Evolutionary conservation across 2,888 invertebrate species (phyloP).

Genomic region (Orthosia gothica): DNA sequence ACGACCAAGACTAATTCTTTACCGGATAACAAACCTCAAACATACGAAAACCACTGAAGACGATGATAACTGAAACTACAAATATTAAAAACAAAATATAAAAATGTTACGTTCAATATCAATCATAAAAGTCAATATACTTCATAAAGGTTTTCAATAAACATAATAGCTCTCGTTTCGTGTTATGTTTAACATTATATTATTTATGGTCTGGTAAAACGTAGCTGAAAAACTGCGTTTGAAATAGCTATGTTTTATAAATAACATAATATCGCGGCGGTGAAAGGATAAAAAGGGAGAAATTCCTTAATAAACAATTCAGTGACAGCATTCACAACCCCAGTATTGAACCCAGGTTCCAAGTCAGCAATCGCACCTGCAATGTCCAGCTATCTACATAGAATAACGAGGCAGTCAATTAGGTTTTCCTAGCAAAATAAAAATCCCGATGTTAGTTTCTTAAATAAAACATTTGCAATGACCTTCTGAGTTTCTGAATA

Average conservation of each 20-base stretch:
- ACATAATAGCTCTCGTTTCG: conserved; percentile 4
- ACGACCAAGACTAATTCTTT: conserved; percentile 2
- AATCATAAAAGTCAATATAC: conserved; percentile 39
- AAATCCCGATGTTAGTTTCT: not conserved
- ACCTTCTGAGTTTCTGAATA: conserved; percentile 6
- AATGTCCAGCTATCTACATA: not conserved
- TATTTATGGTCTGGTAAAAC: conserved; percentile 24
- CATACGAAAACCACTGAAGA: not conserved
- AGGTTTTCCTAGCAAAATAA: not conserved
- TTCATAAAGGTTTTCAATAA: conserved; percentile 7
- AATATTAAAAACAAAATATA: conserved; percentile 16
- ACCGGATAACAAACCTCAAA: not conserved
- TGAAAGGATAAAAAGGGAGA: too few relatives aligned
- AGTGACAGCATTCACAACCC: not conserved
- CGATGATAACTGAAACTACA: conserved; percentile 14
- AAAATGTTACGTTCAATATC: conserved; percentile 3
- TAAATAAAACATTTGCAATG: conserved; percentile 1
- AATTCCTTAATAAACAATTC: not conserved
- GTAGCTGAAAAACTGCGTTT: conserved; percentile 14
- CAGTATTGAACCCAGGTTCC: not conserved
- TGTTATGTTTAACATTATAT: conserved; percentile 29
- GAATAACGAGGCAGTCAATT: not conserved
- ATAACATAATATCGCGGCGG: not conserved
- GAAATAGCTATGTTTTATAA: conserved; percentile 20
- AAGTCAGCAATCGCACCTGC: not conserved